These are phyloP conservation scores for Eospalax fontanierii DNA, from an alignment of 2,797 vertebrate species.

Conservation along the genomic window DNA sequence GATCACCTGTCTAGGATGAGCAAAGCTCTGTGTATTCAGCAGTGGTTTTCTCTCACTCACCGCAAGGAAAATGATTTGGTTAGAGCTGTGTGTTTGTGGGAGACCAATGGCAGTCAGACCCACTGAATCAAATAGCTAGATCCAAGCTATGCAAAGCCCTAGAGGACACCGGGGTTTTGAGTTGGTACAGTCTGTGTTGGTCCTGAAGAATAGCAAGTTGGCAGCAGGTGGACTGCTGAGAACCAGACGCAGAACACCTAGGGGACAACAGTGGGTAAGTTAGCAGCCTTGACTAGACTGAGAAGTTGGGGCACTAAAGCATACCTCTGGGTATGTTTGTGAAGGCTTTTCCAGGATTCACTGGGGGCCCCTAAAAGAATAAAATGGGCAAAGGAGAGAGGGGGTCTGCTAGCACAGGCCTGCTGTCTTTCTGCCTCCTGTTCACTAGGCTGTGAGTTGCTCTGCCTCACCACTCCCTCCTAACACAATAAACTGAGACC, in stretches of 20 bases:
- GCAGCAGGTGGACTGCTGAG: background rate
- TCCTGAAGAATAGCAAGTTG: too few relatives aligned
- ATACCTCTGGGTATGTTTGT: background rate
- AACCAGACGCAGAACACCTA: background rate
- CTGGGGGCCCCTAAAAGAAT: background rate
- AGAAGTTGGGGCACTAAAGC: background rate
- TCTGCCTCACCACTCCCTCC: background rate
- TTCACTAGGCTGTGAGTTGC: background rate
- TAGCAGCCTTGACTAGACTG: background rate
- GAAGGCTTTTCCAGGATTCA: background rate
- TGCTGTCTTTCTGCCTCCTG: background rate
- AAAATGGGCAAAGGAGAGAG: background rate
- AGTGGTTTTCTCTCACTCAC: background rate
- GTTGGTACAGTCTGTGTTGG: background rate
- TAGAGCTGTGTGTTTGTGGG: background rate
- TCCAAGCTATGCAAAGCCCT: background rate
- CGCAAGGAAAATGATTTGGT: background rate
- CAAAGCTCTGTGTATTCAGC: background rate
- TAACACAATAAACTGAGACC: background rate
- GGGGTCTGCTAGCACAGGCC: too few relatives aligned
- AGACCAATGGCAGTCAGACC: background rate
- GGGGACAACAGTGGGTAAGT: background rate
- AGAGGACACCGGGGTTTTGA: background rate
- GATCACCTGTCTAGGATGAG: too few relatives aligned
- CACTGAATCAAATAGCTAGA: background rate